Evolutionary conservation across 2,888 invertebrate genomes (phyloP), one percentile per base, ranked within the genome.

Genomic region (Bellardia pandia): DNA sequence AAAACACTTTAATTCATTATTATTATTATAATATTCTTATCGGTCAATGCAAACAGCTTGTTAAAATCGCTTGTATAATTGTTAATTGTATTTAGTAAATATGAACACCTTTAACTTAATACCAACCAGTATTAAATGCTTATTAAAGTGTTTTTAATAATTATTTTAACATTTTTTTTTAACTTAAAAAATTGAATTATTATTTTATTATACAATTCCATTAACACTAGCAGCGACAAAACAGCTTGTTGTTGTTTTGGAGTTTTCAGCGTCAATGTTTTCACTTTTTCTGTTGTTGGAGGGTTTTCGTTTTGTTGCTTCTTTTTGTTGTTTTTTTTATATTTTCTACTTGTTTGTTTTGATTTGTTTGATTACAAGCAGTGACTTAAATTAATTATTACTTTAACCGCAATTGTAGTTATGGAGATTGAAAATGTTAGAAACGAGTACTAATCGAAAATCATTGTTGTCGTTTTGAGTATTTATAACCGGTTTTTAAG

Each of bases 41-140:
- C 72, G 58, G 16, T 68, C 77, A 84, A 66, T 78, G 51, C 8
- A 64, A 84, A 42, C 66, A 45, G 58, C 58, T 69, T 75, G 33
- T 62, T 75, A 62, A 13, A 74, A n/a, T 14, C 23, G 23, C 23
- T 33, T 23, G 42, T 75, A 75, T 48, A 68, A 23, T 9, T 58
- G 58, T n/a, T n/a, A 30, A 64, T 16, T 45, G 5, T 16, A 68
- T 30, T 37, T 81, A 37, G 37, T 37, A 37, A 37, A 37, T 37
- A 6, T 37, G 6, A 37, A 6, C 37, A 0, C 37, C 4, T 37
- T 4, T 37, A 4, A 37, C 37, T 37, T 37, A 37, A 37, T 37
- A 37, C 37, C 6, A 53, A 30, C 14, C 16, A 58, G 58, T 58
- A 58, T 42, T 13, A 14, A 60, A 33, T 7, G 9, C 0, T 62